Percentiles rank a stretch among this genome's conserved stretches.
phyloP scores from a whole-genome alignment of 2,113 vertebrate genomes.

The Polyodon spathula region DNA sequence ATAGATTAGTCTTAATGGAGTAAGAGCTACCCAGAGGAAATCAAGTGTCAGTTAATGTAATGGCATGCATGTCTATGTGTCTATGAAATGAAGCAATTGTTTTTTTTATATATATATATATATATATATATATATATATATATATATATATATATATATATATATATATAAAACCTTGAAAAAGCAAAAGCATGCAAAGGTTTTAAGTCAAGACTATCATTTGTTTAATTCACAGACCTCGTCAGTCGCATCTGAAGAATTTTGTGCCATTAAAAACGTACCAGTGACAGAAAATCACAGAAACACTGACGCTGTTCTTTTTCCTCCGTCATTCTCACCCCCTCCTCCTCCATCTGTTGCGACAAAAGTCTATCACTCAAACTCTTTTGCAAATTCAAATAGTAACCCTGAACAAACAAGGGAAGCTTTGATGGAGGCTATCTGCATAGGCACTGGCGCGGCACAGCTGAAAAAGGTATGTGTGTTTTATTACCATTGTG shows the following conservation, averaged over 20 bases:
- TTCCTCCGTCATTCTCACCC: slow-evolving; percentile 15
- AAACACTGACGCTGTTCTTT: slow-evolving; percentile 20
- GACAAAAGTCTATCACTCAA: slow-evolving; percentile 19
- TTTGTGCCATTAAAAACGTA: slow-evolving; percentile 42
- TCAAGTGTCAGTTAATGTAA: too few species aligned
- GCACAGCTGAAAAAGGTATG: slow-evolving; percentile 80
- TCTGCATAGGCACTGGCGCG: slow-evolving; percentile 80
- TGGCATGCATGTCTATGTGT: too few species aligned
- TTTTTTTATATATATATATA: too few species aligned
- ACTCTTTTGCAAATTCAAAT: slow-evolving; percentile 19
- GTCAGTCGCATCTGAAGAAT: slow-evolving; percentile 66
- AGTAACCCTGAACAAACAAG: slow-evolving; percentile 47
- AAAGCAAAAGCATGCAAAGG: not conserved
- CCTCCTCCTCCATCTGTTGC: slow-evolving; percentile 30
- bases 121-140: too few species aligned
- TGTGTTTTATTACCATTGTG: too few species aligned
- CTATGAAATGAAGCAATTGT: too few species aligned
- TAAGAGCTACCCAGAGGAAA: too few species aligned
- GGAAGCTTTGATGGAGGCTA: slow-evolving; percentile 79
- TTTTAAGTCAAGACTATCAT: not conserved
- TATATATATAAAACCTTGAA: too few species aligned
- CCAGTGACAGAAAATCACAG: slow-evolving; percentile 16
- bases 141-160: too few species aligned
- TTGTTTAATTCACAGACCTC: slow-evolving; percentile 53
- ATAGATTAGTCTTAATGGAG: too few species aligned